These are phyloP conservation scores for Eleutherodactylus coqui DNA, from an alignment of 2,797 vertebrate species.

Conservation along the genomic window DNA sequence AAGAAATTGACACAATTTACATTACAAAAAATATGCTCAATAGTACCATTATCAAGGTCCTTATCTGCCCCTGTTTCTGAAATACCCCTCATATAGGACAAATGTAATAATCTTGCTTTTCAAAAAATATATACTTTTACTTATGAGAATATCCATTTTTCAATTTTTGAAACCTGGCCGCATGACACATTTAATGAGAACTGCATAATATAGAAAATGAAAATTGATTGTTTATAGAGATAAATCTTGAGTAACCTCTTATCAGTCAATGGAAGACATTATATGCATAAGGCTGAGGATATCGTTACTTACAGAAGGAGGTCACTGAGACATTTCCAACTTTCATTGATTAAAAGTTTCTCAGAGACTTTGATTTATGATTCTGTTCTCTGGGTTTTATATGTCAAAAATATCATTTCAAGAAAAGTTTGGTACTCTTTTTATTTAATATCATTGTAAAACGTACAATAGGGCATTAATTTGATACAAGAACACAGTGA, in stretches of 20 bases:
- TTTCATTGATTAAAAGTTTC: conserved; percentile 60
- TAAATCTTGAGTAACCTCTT: conserved; percentile 32
- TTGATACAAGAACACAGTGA: background rate
- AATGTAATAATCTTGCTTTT: no score
- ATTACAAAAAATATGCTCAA: no score
- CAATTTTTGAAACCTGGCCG: background rate
- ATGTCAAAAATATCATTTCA: conserved; percentile 33
- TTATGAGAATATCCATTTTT: background rate
- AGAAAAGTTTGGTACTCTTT: conserved; percentile 32
- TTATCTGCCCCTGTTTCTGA: no score
- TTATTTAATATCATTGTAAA: conserved; percentile 42
- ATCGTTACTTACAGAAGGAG: conserved; percentile 46
- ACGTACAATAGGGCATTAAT: background rate
- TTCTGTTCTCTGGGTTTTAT: conserved; percentile 40
- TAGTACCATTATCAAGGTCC: no score
- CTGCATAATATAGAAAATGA: background rate
- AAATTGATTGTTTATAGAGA: conserved; percentile 41
- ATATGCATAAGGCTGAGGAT: conserved; percentile 39
- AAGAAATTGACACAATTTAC: no score
- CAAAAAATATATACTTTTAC: background rate
- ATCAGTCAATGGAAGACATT: conserved; percentile 40
- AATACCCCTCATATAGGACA: no score
- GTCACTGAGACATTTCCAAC: conserved; percentile 41
- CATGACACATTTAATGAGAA: conserved; percentile 45
- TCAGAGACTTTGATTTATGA: conserved; percentile 47